These are phyloP conservation scores for Miltochrista miniata DNA, from an alignment of 2,888 invertebrate species.

Conservation along the genomic window DNA sequence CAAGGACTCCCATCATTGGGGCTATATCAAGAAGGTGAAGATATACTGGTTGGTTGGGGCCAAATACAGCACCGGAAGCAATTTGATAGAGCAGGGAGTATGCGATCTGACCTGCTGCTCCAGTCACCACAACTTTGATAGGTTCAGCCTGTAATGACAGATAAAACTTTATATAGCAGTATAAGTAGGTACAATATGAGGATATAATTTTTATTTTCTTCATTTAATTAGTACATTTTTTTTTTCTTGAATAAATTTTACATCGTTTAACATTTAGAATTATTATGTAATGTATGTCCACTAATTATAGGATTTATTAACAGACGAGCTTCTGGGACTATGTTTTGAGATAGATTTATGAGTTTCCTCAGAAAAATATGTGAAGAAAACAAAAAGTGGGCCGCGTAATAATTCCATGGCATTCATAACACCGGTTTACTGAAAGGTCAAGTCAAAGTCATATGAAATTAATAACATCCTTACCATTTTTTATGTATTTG, in stretches of 20 bases:
- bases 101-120: slow-evolving; percentile 99
- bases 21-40: slow-evolving; percentile 97
- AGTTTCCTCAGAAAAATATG: background rate
- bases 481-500: slow-evolving; percentile 53
- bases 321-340: background rate
- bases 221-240: too few species aligned
- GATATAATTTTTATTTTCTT: too few species aligned
- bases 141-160: slow-evolving; percentile 87
- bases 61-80: slow-evolving; percentile 98
- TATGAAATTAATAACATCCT: slow-evolving; percentile 45
- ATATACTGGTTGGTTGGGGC: slow-evolving; percentile 92
- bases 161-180: background rate
- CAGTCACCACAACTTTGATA: slow-evolving; percentile 97
- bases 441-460: slow-evolving; percentile 76
- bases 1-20: slow-evolving; percentile 97
- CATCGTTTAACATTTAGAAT: background rate
- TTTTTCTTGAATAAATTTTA: background rate
- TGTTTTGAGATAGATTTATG: background rate
- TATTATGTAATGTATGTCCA: background rate
- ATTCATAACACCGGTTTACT: slow-evolving; percentile 1
- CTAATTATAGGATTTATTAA: background rate
- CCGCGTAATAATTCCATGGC: background rate
- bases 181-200: too few species aligned
- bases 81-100: slow-evolving; percentile 98
- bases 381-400: too few species aligned